phyloP scores from a whole-genome alignment of 2,113 vertebrate species.

The Spilogale gracilis region DNA sequence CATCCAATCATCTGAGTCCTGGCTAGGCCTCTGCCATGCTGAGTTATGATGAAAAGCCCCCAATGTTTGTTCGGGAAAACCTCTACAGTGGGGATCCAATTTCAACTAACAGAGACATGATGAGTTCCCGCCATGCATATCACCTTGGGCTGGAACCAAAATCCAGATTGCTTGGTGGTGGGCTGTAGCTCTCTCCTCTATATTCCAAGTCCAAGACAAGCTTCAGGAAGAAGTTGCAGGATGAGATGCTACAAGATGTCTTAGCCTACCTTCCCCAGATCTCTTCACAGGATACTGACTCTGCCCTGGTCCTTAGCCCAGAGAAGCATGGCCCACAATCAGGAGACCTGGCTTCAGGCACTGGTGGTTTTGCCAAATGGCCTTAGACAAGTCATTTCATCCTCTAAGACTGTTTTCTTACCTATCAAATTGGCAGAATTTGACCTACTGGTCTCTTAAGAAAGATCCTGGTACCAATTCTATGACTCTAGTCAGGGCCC shows the following conservation, averaged over 20 bases:
- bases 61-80: neutral
- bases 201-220: neutral
- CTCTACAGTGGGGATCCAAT: neutral
- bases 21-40: neutral
- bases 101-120: neutral
- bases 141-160: neutral
- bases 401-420: neutral
- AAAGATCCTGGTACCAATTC: neutral
- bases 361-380: neutral
- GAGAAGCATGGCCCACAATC: neutral
- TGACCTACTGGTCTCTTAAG: neutral
- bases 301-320: neutral
- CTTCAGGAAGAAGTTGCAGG: neutral
- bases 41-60: neutral
- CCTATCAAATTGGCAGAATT: neutral
- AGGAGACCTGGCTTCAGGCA: neutral
- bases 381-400: neutral
- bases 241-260: neutral
- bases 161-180: neutral
- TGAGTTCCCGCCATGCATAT: neutral
- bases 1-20: neutral
- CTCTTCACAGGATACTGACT: neutral
- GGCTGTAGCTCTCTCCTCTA: neutral
- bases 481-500: neutral
- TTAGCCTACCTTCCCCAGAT: neutral